Conservation (phyloP, 2,113 vertebrate species). For the Athene noctua region DNA sequence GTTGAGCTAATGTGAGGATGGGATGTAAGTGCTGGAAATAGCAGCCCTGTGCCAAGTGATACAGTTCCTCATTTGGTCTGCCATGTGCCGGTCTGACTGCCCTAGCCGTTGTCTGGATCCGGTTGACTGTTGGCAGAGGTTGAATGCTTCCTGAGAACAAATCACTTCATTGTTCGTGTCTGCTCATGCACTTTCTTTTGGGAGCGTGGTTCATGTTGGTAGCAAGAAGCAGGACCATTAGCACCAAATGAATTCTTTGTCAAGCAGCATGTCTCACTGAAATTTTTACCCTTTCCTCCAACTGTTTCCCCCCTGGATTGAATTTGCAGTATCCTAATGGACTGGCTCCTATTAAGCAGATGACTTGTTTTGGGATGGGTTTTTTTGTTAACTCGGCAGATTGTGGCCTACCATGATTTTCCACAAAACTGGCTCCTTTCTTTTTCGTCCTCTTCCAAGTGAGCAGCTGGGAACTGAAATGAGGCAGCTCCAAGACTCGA, state of each 20-base stretch:
- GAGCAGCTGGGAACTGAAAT: slow-evolving; percentile 3
- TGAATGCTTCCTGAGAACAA: slow-evolving; percentile 59
- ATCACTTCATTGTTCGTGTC: slow-evolving; percentile 28
- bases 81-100: background rate
- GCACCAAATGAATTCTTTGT: slow-evolving; percentile 19
- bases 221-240: slow-evolving; percentile 19
- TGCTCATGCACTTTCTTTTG: slow-evolving; percentile 37
- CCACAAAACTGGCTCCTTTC: background rate
- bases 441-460: background rate
- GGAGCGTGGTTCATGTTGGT: slow-evolving; percentile 7
- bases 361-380: background rate
- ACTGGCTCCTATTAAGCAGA: background rate
- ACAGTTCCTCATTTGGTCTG: background rate
- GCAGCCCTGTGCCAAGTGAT: slow-evolving; percentile 46
- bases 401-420: background rate
- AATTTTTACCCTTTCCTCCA: background rate
- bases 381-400: background rate
- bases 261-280: background rate
- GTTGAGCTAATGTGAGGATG: background rate
- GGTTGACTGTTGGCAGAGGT: slow-evolving; percentile 30
- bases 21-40: slow-evolving; percentile 28
- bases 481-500: background rate
- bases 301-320: background rate
- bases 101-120: slow-evolving; percentile 12
- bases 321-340: background rate